These are phyloP conservation scores for Calameuta idolon DNA, from an alignment of 2,888 invertebrate genomes.

Conservation along the genomic window DNA sequence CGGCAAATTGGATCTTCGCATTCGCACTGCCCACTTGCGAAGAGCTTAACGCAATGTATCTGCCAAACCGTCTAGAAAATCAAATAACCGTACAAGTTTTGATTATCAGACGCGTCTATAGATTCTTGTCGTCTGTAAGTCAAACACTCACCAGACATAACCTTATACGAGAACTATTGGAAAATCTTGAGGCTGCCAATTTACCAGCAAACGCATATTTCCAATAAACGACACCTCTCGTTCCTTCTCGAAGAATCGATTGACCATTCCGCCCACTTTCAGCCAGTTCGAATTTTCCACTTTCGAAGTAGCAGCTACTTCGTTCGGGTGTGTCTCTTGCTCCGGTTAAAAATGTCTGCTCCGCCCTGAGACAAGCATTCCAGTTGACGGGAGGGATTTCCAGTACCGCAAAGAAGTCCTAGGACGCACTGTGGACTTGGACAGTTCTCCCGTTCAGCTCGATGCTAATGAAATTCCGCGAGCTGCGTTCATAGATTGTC, in stretches of 20 bases:
- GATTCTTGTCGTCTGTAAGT: neutral
- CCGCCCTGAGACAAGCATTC: neutral
- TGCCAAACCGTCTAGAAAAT: constrained; percentile 24
- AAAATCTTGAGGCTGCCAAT: neutral
- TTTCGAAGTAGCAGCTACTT: neutral
- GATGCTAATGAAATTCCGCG: constrained; percentile 63
- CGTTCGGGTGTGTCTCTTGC: neutral
- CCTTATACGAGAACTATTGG: neutral
- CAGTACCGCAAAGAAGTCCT: constrained; percentile 38
- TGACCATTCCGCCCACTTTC: neutral
- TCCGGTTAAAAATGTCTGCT: neutral
- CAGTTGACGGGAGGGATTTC: constrained; percentile 15
- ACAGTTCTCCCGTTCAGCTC: constrained; percentile 51
- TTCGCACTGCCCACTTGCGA: constrained; percentile 31
- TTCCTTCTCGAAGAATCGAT: neutral
- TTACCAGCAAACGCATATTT: neutral
- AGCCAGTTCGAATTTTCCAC: neutral
- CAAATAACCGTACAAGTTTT: constrained; percentile 7
- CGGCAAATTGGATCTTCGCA: constrained; percentile 32
- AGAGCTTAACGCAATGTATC: constrained; percentile 30
- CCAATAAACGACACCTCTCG: neutral
- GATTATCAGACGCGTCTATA: neutral
- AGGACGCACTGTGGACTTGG: constrained; percentile 45
- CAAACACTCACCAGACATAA: neutral
- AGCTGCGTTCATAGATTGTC: constrained; percentile 53